phyloP scores from a whole-genome alignment of 2,113 vertebrate species.

The Calypte anna region DNA sequence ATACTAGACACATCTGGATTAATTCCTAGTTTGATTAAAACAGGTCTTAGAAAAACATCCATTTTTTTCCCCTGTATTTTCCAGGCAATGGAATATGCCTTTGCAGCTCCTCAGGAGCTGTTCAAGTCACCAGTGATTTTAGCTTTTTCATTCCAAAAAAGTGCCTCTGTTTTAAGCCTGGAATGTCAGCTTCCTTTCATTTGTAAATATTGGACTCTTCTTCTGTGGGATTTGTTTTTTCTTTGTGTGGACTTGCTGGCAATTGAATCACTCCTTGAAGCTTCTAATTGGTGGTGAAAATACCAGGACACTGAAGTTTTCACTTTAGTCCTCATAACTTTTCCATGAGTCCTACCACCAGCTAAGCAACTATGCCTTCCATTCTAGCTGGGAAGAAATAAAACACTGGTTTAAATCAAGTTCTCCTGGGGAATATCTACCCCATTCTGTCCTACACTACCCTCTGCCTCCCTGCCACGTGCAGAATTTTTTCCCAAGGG shows the following conservation, averaged over 20 bases:
- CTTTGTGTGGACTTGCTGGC: background rate
- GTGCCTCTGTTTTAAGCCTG: background rate
- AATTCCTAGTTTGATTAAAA: slow-evolving; percentile 41
- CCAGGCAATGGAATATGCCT: background rate
- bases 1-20: slow-evolving; percentile 31
- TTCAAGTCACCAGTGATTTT: background rate
- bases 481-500: background rate
- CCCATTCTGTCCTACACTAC: background rate
- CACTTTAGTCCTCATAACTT: background rate
- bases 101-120: background rate
- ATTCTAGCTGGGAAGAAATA: background rate
- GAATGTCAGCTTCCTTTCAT: background rate
- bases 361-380: background rate
- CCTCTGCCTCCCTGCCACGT: background rate
- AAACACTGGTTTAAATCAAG: background rate
- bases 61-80: background rate
- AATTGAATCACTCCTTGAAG: background rate
- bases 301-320: background rate
- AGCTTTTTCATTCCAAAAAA: background rate
- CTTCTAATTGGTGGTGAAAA: background rate
- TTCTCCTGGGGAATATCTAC: background rate
- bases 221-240: background rate
- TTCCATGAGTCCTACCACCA: background rate
- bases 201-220: background rate
- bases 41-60: background rate